A percentile compares a stretch with the other conserved stretches of the same genome.
phyloP scores from a whole-genome alignment of 2,888 invertebrate genomes.

The Tenodera sinensis region DNA sequence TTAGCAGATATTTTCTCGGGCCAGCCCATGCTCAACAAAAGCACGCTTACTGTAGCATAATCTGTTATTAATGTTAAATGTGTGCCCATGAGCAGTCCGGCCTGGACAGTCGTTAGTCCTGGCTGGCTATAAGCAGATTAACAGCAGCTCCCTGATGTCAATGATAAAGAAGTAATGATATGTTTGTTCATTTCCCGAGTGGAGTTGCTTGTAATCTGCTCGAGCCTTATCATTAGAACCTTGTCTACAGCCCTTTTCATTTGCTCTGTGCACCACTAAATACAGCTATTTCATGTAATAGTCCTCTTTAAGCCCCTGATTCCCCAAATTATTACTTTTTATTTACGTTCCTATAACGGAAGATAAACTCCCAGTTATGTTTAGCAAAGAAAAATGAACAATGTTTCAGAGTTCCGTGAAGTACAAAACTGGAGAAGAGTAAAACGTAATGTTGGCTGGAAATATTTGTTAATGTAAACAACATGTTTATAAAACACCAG shows the following conservation, averaged over 20 bases:
- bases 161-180: neutral
- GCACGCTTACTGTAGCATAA: neutral
- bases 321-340: neutral
- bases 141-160: neutral
- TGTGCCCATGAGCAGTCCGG: no score
- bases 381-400: no score
- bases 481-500: no score
- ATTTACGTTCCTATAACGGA: neutral
- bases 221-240: neutral
- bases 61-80: neutral
- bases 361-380: no score
- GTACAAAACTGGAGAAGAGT: neutral
- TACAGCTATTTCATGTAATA: neutral
- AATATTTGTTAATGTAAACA: no score
- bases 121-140: no score
- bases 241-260: neutral
- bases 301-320: neutral
- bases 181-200: neutral
- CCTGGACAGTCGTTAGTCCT: neutral
- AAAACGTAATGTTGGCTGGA: no score
- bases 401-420: neutral
- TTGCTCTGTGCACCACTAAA: neutral
- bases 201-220: no score
- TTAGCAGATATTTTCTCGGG: neutral
- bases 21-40: neutral